A percentile compares a stretch with the other conserved stretches of the same genome.
These are phyloP conservation scores for Telenomus remus DNA, from an alignment of 1,140 invertebrate species.

Conservation along the genomic window DNA sequence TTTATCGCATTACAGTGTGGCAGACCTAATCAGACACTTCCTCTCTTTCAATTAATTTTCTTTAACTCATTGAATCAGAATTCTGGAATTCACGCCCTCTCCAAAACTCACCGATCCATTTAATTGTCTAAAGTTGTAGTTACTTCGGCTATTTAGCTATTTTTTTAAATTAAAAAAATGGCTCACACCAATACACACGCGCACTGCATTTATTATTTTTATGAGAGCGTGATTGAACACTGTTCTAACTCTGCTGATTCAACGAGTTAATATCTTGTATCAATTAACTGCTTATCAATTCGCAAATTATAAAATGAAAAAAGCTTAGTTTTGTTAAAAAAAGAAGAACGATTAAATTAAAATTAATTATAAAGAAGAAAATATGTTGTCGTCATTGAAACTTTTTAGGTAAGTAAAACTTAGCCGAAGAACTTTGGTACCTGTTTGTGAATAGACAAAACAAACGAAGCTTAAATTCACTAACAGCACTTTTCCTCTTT, in stretches of 20 bases:
- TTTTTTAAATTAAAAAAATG: background rate
- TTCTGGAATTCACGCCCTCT: constrained; percentile 9
- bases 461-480: no score
- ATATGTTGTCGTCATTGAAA: no score
- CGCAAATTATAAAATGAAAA: no score
- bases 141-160: background rate
- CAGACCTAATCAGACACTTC: constrained; percentile 73
- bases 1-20: constrained; percentile 57
- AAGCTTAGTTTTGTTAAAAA: no score
- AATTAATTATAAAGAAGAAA: no score
- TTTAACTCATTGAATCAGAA: constrained; percentile 21
- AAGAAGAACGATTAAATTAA: no score
- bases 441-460: no score
- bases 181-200: no score
- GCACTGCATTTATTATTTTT: background rate
- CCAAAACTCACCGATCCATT: background rate
- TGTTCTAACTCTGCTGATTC: background rate
- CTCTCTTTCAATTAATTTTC: constrained; percentile 37
- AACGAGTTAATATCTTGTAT: constrained; percentile 1
- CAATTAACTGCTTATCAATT: background rate
- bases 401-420: no score
- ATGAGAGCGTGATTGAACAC: background rate
- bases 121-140: background rate
- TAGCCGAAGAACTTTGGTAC: no score
- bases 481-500: constrained; percentile 62